Conservation (phyloP, 2,113 vertebrate species). For the Nipponia nippon region DNA sequence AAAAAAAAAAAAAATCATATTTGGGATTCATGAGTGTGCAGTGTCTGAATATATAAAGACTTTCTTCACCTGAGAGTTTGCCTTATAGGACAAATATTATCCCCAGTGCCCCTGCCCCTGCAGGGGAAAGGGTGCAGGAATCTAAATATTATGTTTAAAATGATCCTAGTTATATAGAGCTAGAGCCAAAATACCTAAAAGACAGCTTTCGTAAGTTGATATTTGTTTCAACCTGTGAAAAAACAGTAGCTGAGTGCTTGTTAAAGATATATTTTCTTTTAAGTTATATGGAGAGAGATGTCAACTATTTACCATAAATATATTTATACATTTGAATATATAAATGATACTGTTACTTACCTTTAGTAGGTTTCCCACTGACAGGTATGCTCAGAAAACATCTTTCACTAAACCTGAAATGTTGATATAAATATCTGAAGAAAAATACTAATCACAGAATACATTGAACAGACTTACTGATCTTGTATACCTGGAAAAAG, state of each 20-base stretch:
- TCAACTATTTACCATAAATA: constrained; percentile 71
- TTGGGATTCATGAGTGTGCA: constrained; percentile 8
- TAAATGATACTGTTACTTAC: constrained; percentile 76
- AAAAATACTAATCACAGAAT: constrained; percentile 95
- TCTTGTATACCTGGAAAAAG: constrained; percentile 89
- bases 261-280: constrained; percentile 67
- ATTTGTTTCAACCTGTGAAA: constrained; percentile 44
- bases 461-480: constrained; percentile 89
- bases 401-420: constrained; percentile 87
- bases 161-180: constrained; percentile 26
- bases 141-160: constrained; percentile 53
- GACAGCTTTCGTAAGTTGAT: constrained; percentile 25
- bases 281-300: constrained; percentile 58
- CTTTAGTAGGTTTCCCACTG: constrained; percentile 76
- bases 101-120: not conserved
- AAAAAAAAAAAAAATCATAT: not conserved
- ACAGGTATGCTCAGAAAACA: constrained; percentile 79
- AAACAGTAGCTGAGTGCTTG: constrained; percentile 15
- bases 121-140: constrained; percentile 35
- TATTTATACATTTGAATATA: constrained; percentile 79
- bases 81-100: constrained; percentile 42
- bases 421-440: constrained; percentile 95
- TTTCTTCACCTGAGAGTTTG: constrained; percentile 32
- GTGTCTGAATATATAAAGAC: not conserved
- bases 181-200: constrained; percentile 30